phyloP scores from a whole-genome alignment of 1,140 invertebrate genomes.

The Drosophila subpulchrella region DNA sequence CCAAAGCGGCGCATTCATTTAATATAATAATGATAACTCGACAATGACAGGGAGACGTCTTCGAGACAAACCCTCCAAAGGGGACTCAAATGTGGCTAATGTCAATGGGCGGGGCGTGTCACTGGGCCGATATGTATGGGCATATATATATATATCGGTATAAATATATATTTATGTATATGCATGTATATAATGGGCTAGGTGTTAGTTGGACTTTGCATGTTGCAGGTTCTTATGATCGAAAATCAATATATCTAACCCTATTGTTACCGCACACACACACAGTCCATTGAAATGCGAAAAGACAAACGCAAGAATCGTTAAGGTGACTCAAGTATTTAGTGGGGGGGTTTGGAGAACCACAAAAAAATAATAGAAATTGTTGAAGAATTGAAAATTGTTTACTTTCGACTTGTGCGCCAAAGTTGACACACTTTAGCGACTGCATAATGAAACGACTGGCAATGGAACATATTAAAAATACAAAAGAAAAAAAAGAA shows the following conservation, averaged over 20 bases:
- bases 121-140: constrained; percentile 12
- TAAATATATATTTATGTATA: constrained; percentile 4
- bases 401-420: constrained; percentile 39
- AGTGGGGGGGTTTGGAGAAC: background rate
- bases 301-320: constrained; percentile 45
- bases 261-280: constrained; percentile 38
- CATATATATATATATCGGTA: constrained; percentile 10
- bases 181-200: background rate
- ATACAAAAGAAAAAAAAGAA: background rate
- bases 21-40: constrained; percentile 74
- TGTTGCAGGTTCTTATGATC: constrained; percentile 78
- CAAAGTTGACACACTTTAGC: constrained; percentile 39
- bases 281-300: constrained; percentile 25
- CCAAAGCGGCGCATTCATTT: constrained; percentile 75
- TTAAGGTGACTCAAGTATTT: constrained; percentile 39
- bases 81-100: constrained; percentile 14
- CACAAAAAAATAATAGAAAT: constrained; percentile 26
- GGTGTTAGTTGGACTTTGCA: constrained; percentile 53
- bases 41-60: constrained; percentile 58
- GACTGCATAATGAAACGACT: constrained; percentile 26
- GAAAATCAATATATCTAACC: constrained; percentile 77
- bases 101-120: constrained; percentile 53
- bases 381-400: constrained; percentile 35
- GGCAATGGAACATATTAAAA: constrained; percentile 31
- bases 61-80: constrained; percentile 18